These are phyloP conservation scores for Melanotaenia maccullochi DNA, from an alignment of 2,797 vertebrate genomes.

Conservation along the genomic window DNA sequence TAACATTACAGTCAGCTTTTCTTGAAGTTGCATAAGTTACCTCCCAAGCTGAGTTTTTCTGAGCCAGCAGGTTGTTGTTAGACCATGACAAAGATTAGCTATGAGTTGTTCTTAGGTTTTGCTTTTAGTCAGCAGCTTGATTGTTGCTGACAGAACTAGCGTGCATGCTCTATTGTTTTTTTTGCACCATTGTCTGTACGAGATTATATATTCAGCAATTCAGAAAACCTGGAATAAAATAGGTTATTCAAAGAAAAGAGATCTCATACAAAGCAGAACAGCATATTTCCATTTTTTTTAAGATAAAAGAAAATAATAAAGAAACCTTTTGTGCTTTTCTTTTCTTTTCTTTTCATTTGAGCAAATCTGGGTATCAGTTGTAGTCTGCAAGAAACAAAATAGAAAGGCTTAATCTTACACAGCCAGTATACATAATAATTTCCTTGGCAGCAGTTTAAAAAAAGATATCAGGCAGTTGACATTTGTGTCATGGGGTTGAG, in stretches of 20 bases:
- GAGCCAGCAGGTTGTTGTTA: slow-evolving; percentile 38
- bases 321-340: slow-evolving; percentile 14
- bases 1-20: slow-evolving; percentile 34
- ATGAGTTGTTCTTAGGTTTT: slow-evolving; percentile 31
- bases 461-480: slow-evolving; percentile 23
- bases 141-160: slow-evolving; percentile 27
- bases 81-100: slow-evolving; percentile 45
- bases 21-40: slow-evolving; percentile 29
- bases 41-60: slow-evolving; percentile 30
- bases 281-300: slow-evolving; percentile 35
- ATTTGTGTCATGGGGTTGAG: slow-evolving; percentile 33
- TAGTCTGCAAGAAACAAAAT: slow-evolving; percentile 4
- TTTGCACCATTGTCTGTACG: slow-evolving; percentile 5
- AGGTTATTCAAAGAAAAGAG: slow-evolving; percentile 18
- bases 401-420: slow-evolving; percentile 5
- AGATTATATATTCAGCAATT: slow-evolving; percentile 39
- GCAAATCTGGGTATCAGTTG: slow-evolving; percentile 25
- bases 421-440: slow-evolving; percentile 15
- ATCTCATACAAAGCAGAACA: slow-evolving; percentile 23
- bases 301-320: slow-evolving; percentile 41
- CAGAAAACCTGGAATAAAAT: slow-evolving; percentile 26
- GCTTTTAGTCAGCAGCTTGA: slow-evolving; percentile 50
- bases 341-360: slow-evolving; percentile 26
- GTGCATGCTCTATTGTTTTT: slow-evolving; percentile 6
- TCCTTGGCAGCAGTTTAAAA: slow-evolving; percentile 4